Percentiles rank a stretch among this genome's conserved stretches.
Evolutionary conservation across 2,113 vertebrate genomes (phyloP).

Genomic region (Canis aureus): DNA sequence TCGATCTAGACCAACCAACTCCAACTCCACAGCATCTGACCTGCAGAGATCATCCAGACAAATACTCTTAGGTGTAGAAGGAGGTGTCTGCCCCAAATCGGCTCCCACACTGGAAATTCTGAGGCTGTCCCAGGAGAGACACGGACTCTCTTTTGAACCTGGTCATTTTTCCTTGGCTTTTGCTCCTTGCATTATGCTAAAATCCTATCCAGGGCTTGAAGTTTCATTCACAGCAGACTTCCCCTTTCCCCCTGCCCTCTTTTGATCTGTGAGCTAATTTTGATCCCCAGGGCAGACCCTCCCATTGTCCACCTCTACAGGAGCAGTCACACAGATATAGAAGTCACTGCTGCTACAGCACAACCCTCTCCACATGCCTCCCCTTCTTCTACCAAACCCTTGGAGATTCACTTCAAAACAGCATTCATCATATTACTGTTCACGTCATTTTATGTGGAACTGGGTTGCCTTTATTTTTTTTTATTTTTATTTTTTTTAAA

Average conservation of each 20-base stretch:
- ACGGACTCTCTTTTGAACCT: neutral
- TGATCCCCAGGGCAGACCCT: neutral
- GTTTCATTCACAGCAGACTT: neutral
- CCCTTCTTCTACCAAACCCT: neutral
- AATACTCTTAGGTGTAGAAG: neutral
- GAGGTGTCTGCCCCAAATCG: neutral
- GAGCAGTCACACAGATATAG: rapidly evolving
- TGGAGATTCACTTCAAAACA: neutral
- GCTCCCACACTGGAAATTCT: neutral
- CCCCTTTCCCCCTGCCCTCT: neutral
- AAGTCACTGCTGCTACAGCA: neutral
- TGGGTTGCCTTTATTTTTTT: neutral
- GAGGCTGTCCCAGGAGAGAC: neutral
- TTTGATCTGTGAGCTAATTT: neutral
- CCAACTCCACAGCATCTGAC: neutral
- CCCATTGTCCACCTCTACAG: neutral
- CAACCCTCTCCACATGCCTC: neutral
- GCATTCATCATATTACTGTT: neutral
- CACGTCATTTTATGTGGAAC: neutral
- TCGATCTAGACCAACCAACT: neutral
- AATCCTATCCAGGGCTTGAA: neutral
- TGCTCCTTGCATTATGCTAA: neutral
- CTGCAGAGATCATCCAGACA: neutral
- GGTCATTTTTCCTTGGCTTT: neutral
- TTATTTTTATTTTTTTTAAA: too few species aligned